A percentile compares a stretch with the other conserved stretches of the same genome.
These are phyloP conservation scores for Drosophila littoralis DNA, from an alignment of 1,140 invertebrate genomes.

Conservation along the genomic window DNA sequence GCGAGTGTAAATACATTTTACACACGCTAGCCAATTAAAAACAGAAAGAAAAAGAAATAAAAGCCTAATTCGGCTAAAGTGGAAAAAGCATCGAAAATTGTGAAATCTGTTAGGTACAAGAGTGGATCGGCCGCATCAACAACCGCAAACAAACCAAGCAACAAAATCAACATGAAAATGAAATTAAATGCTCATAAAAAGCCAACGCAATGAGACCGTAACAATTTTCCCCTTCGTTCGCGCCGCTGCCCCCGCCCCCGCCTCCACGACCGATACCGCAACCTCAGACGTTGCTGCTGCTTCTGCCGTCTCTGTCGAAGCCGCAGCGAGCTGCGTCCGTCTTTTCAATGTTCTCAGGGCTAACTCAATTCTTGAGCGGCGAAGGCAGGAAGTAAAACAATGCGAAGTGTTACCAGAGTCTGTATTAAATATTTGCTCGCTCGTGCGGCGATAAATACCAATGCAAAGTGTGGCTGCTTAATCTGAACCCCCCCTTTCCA, in stretches of 20 bases:
- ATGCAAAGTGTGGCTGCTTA: slow-evolving; percentile 1
- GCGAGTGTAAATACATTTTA: slow-evolving; percentile 29
- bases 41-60: slow-evolving; percentile 46
- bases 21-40: slow-evolving; percentile 52
- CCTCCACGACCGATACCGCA: too few relatives aligned
- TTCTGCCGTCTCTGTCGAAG: background rate
- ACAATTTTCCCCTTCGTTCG: slow-evolving; percentile 52
- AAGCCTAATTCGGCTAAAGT: slow-evolving; percentile 32
- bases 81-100: slow-evolving; percentile 56
- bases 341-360: background rate
- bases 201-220: slow-evolving; percentile 65
- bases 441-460: slow-evolving; percentile 37
- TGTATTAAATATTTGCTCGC: slow-evolving; percentile 18
- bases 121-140: slow-evolving; percentile 23
- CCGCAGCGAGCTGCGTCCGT: background rate
- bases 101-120: slow-evolving; percentile 49
- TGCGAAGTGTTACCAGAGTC: slow-evolving; percentile 7
- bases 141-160: slow-evolving; percentile 17
- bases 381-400: slow-evolving; percentile 6
- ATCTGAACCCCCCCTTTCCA: slow-evolving; percentile 22
- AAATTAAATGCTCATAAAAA: slow-evolving; percentile 66
- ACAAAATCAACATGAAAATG: slow-evolving; percentile 59
- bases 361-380: slow-evolving; percentile 19
- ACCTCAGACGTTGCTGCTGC: background rate
- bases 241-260: background rate